These are phyloP conservation scores for Drosophila yakuba DNA, from an alignment of 1,140 invertebrate species.

Conservation along the genomic window DNA sequence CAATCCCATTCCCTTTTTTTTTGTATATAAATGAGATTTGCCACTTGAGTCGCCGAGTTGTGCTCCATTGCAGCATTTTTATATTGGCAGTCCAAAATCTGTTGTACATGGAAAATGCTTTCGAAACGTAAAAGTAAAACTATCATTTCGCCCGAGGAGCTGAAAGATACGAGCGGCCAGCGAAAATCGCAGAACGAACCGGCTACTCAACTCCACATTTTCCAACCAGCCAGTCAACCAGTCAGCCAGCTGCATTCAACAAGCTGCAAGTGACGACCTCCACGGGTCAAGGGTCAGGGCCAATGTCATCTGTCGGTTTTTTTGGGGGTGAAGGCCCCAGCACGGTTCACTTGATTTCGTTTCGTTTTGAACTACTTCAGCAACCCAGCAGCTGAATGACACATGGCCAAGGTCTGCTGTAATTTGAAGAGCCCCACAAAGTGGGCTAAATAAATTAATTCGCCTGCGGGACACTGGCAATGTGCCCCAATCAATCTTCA, in stretches of 20 bases:
- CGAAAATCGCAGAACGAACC: neutral
- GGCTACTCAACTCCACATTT: constrained; percentile 4
- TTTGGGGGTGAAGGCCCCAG: constrained; percentile 14
- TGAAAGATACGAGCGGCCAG: neutral
- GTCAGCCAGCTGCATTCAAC: constrained; percentile 54
- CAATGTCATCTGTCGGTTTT: constrained; percentile 53
- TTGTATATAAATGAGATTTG: too few relatives aligned
- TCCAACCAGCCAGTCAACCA: neutral
- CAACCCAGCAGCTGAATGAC: neutral
- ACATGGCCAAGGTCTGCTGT: constrained; percentile 4
- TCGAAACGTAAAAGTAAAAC: neutral
- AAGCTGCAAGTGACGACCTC: constrained; percentile 64
- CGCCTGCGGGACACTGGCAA: constrained; percentile 1
- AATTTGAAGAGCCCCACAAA: neutral
- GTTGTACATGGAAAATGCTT: too few relatives aligned
- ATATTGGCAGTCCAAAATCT: too few relatives aligned
- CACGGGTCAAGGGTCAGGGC: constrained; percentile 48
- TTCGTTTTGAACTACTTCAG: constrained; percentile 3
- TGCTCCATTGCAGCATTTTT: too few relatives aligned
- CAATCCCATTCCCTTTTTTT: too few relatives aligned
- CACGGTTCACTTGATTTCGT: constrained; percentile 11
- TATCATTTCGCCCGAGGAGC: neutral
- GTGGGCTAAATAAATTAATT: constrained; percentile 3
- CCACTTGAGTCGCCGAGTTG: too few relatives aligned
- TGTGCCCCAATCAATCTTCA: constrained; percentile 8